Evolutionary conservation across 2,888 invertebrate genomes (phyloP), one percentile per base, ranked within the genome.

Genomic region (Calameuta filiformis): DNA sequence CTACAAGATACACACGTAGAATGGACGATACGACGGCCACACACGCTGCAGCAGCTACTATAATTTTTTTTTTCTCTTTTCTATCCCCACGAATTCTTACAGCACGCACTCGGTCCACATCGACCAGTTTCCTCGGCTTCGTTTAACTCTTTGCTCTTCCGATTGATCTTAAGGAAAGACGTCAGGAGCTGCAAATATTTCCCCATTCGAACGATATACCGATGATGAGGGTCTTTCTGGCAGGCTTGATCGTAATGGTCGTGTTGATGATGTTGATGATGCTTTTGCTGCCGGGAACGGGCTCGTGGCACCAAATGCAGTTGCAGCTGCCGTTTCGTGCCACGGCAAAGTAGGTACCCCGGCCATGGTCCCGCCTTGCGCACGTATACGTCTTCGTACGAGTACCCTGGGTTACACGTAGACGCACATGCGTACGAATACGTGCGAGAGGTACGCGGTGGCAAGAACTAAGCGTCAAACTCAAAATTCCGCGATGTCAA

Each of bases 241-340:
- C 6, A 56, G 56, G 23, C 2, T 56, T 23, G 56, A 56, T 56
- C 56, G 56, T 23, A 56, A 56, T 56, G 56, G 23, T 56, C 56
- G 56, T 56, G 56, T 56, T 56, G 76, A 34, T 71, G 37, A 73
- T 71, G 75, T 69, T 31, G 56, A 76, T 73, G 78, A 80, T 40
- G 73, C n/a, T 69, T 33, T 69, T 71, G 77, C 81, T 82, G 83
- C 85, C 82, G 85, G 84, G 56, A 56, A 87, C 12, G 75, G 87
- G 87, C 87, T 88, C 89, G 89, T 89, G 89, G 89, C 89, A 87
- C 83, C 82, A 79, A 81, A 79, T 81, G 83, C 83, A 87, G 86
- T 83, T 88, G 89, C 89, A 87, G 89, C 88, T 89, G 89, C 87
- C 84, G 84, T 79, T 85, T 85, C 85, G 85, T 83, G 68, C 33